Evolutionary conservation across 2,888 invertebrate genomes (phyloP), one percentile per base, ranked within the genome.

Genomic region (Xestia ashworthii): DNA sequence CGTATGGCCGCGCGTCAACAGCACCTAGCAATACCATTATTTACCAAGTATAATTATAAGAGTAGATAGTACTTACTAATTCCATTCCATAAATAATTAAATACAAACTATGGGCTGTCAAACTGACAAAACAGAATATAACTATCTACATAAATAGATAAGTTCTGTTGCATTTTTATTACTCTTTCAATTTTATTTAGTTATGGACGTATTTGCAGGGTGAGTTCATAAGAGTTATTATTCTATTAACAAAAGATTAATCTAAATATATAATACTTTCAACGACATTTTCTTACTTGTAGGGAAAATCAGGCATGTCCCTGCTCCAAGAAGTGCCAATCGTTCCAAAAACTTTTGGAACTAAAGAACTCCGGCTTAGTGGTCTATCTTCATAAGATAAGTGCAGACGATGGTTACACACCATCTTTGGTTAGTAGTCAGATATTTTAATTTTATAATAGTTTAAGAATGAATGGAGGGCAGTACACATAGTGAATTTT

Each of bases 361-460:
- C 71, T 92, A 0, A 84, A 91, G 78, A 89, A 91, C n/a, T 48
- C 19, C 64, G 94, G 92, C 44, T 86, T 94, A 76, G 83, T 90
- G 32, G 89, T 94, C 75, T 94, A 93, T 82, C 87, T 88, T 38
- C 88, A 90, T 81, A 81, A 74, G 22, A 76, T 78, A 50, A 64
- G 73, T 48, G 73, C 70, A n/a, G 80, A 87, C 66, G 55, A 87
- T 81, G 92, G 92, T 83, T 88, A 89, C 89, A 46, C 6, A 62
- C 19, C 62, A 62, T 44, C 64, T 64, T 6, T n/a, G 64, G 64
- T 64, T 41, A 64, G 64, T 41, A 64, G 0, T 64, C n/a, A 41
- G 14, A 64, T 64, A n/a, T 22, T 64, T 64, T 12, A 22, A 41
- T 62, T 38, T 11, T 16, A 32, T 5, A 25, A 32, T 32, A n/a